Conservation (phyloP, 2,888 invertebrate species). For the Rhamnusium bicolor region DNA sequence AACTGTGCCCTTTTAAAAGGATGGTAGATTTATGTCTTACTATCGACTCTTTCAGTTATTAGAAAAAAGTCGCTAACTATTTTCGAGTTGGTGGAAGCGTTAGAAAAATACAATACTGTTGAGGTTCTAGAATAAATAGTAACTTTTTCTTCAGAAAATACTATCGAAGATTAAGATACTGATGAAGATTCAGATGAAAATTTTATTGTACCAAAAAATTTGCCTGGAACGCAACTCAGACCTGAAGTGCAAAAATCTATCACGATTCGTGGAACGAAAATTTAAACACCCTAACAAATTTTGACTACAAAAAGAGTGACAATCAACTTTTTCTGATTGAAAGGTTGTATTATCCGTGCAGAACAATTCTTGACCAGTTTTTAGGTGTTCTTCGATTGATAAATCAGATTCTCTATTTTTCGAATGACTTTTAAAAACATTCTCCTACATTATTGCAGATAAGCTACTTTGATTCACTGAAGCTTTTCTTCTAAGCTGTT, state of each 20-base stretch:
- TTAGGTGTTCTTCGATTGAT: conserved; percentile 1
- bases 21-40: too few relatives aligned
- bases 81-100: too few relatives aligned
- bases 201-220: neutral
- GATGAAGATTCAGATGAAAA: neutral
- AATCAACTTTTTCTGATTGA: neutral
- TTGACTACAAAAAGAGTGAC: neutral
- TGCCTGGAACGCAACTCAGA: too few relatives aligned
- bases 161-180: too few relatives aligned
- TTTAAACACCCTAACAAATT: neutral
- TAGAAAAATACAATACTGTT: too few relatives aligned
- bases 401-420: neutral
- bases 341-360: neutral
- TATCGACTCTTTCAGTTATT: too few relatives aligned
- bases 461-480: neutral
- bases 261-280: neutral
- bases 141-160: too few relatives aligned
- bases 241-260: too few relatives aligned
- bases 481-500: neutral
- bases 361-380: neutral
- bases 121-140: too few relatives aligned
- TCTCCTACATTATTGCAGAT: neutral
- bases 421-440: neutral
- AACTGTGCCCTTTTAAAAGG: too few relatives aligned
- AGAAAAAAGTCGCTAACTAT: too few relatives aligned